phyloP scores from a whole-genome alignment of 92 coral and sea anemone genomes.

The Isaurus tuberculatus region DNA sequence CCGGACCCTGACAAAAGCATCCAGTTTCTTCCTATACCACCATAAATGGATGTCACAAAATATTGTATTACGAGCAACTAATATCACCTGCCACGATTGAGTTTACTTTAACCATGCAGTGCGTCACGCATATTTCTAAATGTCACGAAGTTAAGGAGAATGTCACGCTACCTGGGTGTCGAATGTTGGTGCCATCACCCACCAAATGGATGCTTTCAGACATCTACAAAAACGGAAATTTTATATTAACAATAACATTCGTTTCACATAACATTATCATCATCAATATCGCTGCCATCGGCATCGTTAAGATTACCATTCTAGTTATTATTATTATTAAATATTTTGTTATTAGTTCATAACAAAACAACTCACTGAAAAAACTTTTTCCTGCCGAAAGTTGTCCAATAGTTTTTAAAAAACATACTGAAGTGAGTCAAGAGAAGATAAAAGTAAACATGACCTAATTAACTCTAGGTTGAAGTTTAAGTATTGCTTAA shows the following conservation, averaged over 20 bases:
- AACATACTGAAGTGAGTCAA: too few relatives aligned
- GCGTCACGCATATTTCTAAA: background rate
- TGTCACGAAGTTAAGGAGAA: too few relatives aligned
- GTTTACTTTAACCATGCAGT: background rate
- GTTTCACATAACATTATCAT: too few relatives aligned
- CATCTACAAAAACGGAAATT: background rate
- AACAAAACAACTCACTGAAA: background rate
- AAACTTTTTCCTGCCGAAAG: too few relatives aligned
- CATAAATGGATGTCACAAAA: background rate
- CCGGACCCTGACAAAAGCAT: too few relatives aligned
- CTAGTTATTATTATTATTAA: too few relatives aligned
- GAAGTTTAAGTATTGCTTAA: background rate
- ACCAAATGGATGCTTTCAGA: conserved; percentile 42
- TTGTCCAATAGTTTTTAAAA: too few relatives aligned
- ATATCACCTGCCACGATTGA: background rate
- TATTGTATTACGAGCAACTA: background rate
- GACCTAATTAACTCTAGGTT: too few relatives aligned
- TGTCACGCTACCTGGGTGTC: conserved; percentile 33
- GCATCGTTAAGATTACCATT: too few relatives aligned
- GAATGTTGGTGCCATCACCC: conserved; percentile 26
- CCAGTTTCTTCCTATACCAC: too few relatives aligned
- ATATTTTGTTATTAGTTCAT: background rate
- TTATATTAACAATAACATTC: background rate
- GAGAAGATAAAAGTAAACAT: too few relatives aligned
- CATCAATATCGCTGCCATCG: too few relatives aligned